Evolutionary conservation across 2,797 vertebrate genomes (phyloP).

Genomic region (Lepidocolaptes lacrymiger): DNA sequence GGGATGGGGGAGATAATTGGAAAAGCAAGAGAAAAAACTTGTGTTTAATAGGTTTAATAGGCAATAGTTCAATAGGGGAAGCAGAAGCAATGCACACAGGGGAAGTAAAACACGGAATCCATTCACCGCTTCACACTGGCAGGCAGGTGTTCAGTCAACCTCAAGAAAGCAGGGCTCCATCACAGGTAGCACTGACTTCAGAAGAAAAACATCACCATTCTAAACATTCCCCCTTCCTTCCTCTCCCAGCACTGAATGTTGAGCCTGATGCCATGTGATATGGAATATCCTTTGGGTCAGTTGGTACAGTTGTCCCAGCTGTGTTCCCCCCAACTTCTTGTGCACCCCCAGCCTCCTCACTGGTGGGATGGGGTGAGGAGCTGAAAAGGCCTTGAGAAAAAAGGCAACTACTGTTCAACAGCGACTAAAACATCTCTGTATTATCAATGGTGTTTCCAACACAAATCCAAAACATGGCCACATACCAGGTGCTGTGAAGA

Average conservation of each 20-base stretch:
- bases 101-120: not conserved
- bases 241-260: not conserved
- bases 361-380: not conserved
- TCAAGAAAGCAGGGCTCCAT: not conserved
- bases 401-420: accelerated
- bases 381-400: not conserved
- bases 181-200: accelerated
- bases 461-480: not conserved
- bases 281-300: not conserved
- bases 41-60: not conserved
- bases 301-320: not conserved
- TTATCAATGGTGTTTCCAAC: not conserved
- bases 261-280: too few relatives aligned
- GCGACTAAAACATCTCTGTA: not conserved
- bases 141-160: not conserved
- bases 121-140: accelerated
- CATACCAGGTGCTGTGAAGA: not conserved
- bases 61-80: not conserved
- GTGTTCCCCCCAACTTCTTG: not conserved
- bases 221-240: not conserved
- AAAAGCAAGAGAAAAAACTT: not conserved
- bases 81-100: accelerated
- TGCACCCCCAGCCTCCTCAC: not conserved
- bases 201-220: not conserved
- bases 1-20: not conserved